Conservation (phyloP, 2,888 invertebrate species). For the Apotomis betuletana region DNA sequence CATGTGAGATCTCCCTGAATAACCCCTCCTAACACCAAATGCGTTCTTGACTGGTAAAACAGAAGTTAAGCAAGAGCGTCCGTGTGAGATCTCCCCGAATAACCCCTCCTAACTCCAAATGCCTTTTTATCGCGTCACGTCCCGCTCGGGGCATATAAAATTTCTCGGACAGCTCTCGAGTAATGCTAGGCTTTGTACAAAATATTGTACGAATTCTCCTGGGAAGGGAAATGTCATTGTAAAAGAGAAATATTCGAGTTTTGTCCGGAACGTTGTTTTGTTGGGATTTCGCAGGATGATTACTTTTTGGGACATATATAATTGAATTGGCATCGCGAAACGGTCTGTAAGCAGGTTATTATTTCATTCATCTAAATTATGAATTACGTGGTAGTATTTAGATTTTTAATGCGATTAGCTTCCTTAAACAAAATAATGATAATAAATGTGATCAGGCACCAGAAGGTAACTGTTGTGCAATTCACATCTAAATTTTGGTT, state of each 20-base stretch:
- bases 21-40: constrained; percentile 17
- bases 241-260: constrained; percentile 39
- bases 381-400: no score
- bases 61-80: not conserved
- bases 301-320: constrained; percentile 22
- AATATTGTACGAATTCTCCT: constrained; percentile 46
- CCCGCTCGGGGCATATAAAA: constrained; percentile 38
- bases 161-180: constrained; percentile 44
- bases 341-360: not conserved
- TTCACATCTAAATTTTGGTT: no score
- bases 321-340: constrained; percentile 18
- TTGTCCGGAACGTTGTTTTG: constrained; percentile 27
- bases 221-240: constrained; percentile 34
- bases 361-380: not conserved
- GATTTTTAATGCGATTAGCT: no score
- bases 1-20: constrained; percentile 3
- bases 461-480: no score
- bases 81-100: constrained; percentile 3
- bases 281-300: constrained; percentile 25
- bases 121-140: constrained; percentile 39
- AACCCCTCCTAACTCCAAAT: constrained; percentile 22
- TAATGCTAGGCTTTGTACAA: constrained; percentile 52
- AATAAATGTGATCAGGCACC: no score
- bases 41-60: not conserved
- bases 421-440: no score